Base-by-base conservation (phyloP, 2,113 vertebrate species). In the Myrmecophaga tridactyla region DNA sequence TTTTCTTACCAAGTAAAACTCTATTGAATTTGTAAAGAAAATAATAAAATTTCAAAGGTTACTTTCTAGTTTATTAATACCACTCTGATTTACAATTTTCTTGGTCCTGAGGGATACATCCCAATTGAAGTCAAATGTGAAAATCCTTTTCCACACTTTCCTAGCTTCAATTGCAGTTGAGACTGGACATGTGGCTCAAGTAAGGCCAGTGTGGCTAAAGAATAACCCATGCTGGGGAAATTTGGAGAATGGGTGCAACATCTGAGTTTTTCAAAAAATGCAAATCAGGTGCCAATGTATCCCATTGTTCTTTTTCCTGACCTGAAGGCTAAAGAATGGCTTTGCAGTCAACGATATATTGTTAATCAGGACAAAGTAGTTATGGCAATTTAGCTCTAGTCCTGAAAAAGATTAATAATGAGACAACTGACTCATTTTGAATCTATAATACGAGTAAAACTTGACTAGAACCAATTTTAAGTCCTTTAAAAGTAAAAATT, bases 101-200 rank as follows among this genome's bases (percentile, higher is more conserved):
- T 46, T 60, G 31, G 17, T 39, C 36, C 69, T 78, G 27, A 91
- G 36, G 77, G 60, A 34, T 34, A 12, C 8, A n/a, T 43, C 41
- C 63, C 70, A 94, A 88, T 75, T 78, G 83, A 91, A 88, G 31
- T 88, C 46, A 94, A 86, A 84, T 63, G 81, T n/a, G 8, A 94
- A 92, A 72, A 77, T 43, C 29, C 41, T 86, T 3, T 56, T 83
- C n/a, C 10, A 62, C 3, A 34, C 3, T 70, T 53, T 17, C 8
- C 10, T 23, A 72, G 41, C 43, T 94, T 91, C 34, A 62, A n/a
- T 3, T 83, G n/a, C 9, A 46, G 69, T 60, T 70, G 39, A 27
- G 51, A 9, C 34, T 91, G 12, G 25, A 83, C 23, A 53, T 41
- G 43, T 15, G 43, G 41, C 36, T 31, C 73, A 90, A 34, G 48